Conservation (phyloP, 1,140 invertebrate species). For the Gonioctena quinquepunctata region DNA sequence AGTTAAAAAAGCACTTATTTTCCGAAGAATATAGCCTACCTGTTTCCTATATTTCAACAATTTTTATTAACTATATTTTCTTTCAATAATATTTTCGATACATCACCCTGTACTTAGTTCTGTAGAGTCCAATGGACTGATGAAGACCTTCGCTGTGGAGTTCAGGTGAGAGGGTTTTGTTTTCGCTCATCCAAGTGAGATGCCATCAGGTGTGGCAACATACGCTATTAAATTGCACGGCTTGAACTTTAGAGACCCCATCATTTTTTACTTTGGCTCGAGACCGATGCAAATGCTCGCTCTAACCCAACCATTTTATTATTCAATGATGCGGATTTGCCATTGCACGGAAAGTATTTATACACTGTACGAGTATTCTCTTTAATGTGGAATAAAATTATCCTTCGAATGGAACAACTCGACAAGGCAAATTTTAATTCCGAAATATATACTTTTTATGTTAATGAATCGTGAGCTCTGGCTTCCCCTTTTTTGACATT, state of each 20-base stretch:
- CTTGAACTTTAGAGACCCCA: constrained; percentile 11
- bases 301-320: not conserved
- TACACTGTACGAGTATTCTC: not conserved
- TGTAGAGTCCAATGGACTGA: not conserved
- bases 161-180: not conserved
- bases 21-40: too few relatives aligned
- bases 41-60: too few relatives aligned
- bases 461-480: too few relatives aligned
- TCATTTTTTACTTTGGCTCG: not conserved
- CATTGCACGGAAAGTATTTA: not conserved
- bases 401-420: too few relatives aligned
- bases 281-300: not conserved
- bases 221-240: constrained; percentile 18
- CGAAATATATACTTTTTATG: too few relatives aligned
- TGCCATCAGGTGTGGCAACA: constrained; percentile 18
- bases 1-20: too few relatives aligned
- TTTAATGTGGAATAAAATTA: not conserved
- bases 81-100: too few relatives aligned
- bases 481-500: too few relatives aligned
- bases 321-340: constrained; percentile 6
- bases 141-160: not conserved
- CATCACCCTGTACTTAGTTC: too few relatives aligned
- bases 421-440: too few relatives aligned
- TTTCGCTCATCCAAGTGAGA: constrained; percentile 1
- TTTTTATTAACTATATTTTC: too few relatives aligned